Evolutionary conservation across 2,113 vertebrate genomes (phyloP).

Genomic region (Rostratula benghalensis): DNA sequence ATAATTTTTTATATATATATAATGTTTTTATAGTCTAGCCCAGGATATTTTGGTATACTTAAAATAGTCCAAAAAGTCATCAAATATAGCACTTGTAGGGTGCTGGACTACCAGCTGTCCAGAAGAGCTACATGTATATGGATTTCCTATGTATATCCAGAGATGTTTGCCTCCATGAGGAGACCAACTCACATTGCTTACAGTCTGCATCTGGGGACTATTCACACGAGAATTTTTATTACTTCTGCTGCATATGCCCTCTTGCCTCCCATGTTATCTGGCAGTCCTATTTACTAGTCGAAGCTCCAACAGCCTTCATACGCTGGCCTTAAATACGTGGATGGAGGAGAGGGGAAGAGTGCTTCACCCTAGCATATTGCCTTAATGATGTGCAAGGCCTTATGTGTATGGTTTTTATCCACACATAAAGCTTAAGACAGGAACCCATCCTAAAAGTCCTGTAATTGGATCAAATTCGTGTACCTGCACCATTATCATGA

Average conservation of each 20-base stretch:
- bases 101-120: not conserved
- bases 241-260: not conserved
- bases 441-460: not conserved
- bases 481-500: not conserved
- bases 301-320: not conserved
- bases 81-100: not conserved
- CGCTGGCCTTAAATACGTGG: not conserved
- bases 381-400: not conserved
- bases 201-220: not conserved
- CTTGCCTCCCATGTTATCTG: not conserved
- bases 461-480: not conserved
- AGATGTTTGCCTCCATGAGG: not conserved
- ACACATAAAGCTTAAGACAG: not conserved
- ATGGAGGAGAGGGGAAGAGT: not conserved
- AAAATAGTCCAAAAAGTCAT: not conserved
- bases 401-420: not conserved
- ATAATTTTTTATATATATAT: too few relatives aligned
- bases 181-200: not conserved
- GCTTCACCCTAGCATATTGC: not conserved
- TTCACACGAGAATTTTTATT: not conserved
- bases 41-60: not conserved
- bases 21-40: not conserved
- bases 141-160: not conserved
- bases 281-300: not conserved
- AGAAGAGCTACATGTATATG: not conserved